Evolutionary conservation across 1,140 invertebrate genomes (phyloP).

Genomic region (Papilio polyxenes): DNA sequence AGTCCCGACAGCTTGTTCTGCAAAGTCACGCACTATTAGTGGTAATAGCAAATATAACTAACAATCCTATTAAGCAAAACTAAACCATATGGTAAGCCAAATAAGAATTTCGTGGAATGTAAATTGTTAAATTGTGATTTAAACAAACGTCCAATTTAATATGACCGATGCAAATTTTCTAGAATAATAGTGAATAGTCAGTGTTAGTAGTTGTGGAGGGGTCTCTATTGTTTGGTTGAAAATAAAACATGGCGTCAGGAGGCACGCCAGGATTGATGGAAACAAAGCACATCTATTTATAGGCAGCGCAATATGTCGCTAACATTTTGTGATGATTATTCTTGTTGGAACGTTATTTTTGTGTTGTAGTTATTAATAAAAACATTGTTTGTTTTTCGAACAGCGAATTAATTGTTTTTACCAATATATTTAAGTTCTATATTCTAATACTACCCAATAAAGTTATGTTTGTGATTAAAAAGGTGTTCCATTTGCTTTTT

Average conservation of each 20-base stretch:
- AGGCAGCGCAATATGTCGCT: slow-evolving; percentile 26
- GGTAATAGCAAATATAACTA: background rate
- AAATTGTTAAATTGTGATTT: slow-evolving; percentile 16
- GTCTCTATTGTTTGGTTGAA: slow-evolving; percentile 21
- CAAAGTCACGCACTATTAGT: slow-evolving; percentile 39
- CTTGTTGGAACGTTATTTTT: background rate
- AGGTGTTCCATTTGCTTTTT: too few species aligned
- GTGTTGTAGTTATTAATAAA: background rate
- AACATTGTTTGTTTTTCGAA: background rate
- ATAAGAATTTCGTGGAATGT: background rate
- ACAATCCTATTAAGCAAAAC: background rate
- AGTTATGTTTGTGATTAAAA: too few species aligned
- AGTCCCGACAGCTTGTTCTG: slow-evolving; percentile 38
- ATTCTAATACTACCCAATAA: too few species aligned
- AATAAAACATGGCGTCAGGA: slow-evolving; percentile 32
- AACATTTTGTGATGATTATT: slow-evolving; percentile 7
- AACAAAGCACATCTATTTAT: slow-evolving; percentile 33
- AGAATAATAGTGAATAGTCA: slow-evolving; percentile 4
- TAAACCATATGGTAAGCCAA: background rate
- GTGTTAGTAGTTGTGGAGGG: background rate
- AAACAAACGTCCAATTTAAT: slow-evolving; percentile 32
- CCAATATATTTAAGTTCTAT: background rate
- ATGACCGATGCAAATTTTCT: slow-evolving; percentile 30
- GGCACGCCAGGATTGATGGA: slow-evolving; percentile 33
- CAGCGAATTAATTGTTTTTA: background rate